Conservation (phyloP, 2,888 invertebrate genomes). For the Steinernema scapterisci region DNA sequence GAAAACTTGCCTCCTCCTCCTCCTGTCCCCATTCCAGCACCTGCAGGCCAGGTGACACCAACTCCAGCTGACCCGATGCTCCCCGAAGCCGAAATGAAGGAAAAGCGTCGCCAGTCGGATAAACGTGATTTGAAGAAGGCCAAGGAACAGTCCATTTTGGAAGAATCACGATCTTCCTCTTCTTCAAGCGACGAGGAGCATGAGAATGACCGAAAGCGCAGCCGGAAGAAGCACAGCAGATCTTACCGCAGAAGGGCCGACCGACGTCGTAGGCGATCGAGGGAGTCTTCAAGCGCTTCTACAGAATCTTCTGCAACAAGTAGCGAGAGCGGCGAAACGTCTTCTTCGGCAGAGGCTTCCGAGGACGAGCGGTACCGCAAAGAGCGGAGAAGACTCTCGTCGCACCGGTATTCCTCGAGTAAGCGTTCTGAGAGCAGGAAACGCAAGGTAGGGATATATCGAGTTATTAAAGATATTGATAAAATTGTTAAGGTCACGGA, state of each 20-base stretch:
- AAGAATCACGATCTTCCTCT: not conserved
- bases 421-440: not conserved
- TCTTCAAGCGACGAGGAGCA: conserved; percentile 17
- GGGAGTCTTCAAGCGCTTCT: not conserved
- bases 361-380: not conserved
- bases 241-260: not conserved
- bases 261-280: not conserved
- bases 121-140: not conserved
- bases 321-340: not conserved
- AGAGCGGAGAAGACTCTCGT: not conserved
- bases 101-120: not conserved
- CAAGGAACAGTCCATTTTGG: not conserved
- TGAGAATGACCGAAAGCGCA: not conserved
- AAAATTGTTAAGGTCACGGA: not conserved
- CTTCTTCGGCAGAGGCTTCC: not conserved
- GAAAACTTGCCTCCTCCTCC: not conserved
- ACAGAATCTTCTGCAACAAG: not conserved
- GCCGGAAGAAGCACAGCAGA: conserved; percentile 12
- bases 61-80: not conserved
- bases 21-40: not conserved
- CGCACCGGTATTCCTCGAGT: not conserved
- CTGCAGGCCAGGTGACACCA: conserved; percentile 21
- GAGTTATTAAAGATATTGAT: not conserved
- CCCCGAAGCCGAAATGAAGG: conserved; percentile 2
- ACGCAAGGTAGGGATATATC: not conserved